Conservation (phyloP, 2,888 invertebrate genomes). For the Liodrosophila aerea region DNA sequence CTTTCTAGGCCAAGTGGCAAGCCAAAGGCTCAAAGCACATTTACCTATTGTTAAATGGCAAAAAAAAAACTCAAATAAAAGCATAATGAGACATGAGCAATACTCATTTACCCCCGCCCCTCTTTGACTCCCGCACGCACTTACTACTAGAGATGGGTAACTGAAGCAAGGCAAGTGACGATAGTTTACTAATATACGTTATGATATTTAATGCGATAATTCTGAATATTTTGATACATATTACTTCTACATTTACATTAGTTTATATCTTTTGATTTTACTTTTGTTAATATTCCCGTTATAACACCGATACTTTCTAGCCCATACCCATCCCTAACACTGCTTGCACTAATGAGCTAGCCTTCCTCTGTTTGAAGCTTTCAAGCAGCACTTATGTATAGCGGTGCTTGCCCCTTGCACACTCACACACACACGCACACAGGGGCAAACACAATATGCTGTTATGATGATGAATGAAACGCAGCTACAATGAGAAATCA, state of each 20-base stretch:
- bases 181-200: slow-evolving; percentile 53
- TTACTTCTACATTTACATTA: too few relatives aligned
- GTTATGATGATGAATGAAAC: slow-evolving; percentile 74
- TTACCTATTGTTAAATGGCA: slow-evolving; percentile 42
- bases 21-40: too few relatives aligned
- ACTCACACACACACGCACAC: slow-evolving; percentile 2
- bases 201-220: too few relatives aligned
- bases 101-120: slow-evolving; percentile 9
- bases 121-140: slow-evolving; percentile 2
- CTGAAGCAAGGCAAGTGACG: too few relatives aligned
- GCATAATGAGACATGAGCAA: slow-evolving; percentile 71
- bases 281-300: too few relatives aligned
- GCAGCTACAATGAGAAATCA: slow-evolving; percentile 72
- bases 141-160: too few relatives aligned
- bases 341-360: slow-evolving; percentile 61
- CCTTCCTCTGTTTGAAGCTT: slow-evolving; percentile 54
- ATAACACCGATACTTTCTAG: too few relatives aligned
- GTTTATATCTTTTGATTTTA: too few relatives aligned
- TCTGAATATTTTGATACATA: too few relatives aligned
- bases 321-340: too few relatives aligned
- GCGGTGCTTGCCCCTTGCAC: slow-evolving; percentile 57
- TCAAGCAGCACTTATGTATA: slow-evolving; percentile 60
- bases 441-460: slow-evolving; percentile 44
- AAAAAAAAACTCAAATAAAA: slow-evolving; percentile 46
- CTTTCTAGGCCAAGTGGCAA: slow-evolving; percentile 76